phyloP scores from a whole-genome alignment of 2,113 vertebrate species.

The Equus quagga region DNA sequence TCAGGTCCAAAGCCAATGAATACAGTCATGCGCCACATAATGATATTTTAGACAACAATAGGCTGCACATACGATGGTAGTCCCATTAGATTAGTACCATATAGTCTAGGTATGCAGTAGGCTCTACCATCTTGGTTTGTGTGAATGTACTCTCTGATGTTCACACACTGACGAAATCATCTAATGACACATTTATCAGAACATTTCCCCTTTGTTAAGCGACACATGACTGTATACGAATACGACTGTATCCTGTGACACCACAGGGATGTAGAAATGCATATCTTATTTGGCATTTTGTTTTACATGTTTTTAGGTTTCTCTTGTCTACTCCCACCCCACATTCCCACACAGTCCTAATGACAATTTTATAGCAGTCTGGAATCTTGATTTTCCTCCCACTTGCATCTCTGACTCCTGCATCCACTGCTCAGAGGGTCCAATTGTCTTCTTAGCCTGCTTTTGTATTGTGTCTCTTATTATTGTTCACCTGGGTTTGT shows the following conservation, averaged over 20 bases:
- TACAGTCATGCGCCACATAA: not conserved
- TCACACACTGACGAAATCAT: too few species aligned
- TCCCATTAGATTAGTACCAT: too few species aligned
- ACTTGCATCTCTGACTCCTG: not conserved
- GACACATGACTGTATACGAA: too few species aligned
- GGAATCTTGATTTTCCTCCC: not conserved
- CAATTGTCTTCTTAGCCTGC: not conserved
- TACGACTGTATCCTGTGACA: not conserved
- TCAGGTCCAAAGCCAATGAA: not conserved
- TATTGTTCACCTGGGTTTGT: not conserved
- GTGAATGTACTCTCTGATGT: too few species aligned
- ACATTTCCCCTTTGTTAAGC: too few species aligned
- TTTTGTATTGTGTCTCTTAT: not conserved
- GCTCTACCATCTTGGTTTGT: too few species aligned
- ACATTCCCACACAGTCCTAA: not conserved
- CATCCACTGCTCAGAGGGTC: not conserved
- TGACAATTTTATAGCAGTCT: not conserved
- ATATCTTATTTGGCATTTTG: not conserved
- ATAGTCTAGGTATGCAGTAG: too few species aligned
- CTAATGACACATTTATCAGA: too few species aligned
- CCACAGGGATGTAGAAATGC: not conserved
- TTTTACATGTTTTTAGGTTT: not conserved
- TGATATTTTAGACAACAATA: too few species aligned
- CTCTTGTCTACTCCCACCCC: rapidly evolving
- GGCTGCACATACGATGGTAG: too few species aligned